Evolutionary conservation across 2,888 invertebrate genomes (phyloP).

Genomic region (Miltochrista miniata): DNA sequence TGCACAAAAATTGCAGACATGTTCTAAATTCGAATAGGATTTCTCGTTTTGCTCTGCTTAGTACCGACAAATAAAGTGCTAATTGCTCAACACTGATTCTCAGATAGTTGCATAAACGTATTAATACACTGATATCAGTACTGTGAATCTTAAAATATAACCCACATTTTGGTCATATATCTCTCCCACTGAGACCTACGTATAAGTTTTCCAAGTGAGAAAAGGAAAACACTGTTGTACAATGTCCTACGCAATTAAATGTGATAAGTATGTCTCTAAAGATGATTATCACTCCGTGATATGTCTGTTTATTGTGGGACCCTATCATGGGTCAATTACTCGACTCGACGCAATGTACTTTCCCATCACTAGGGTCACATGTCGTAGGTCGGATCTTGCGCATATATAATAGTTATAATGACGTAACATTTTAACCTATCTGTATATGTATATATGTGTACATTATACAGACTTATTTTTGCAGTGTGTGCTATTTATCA

Average conservation of each 20-base stretch:
- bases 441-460: conserved; percentile 3
- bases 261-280: too few species aligned
- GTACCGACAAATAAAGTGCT: background rate
- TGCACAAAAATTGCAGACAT: background rate
- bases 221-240: too few species aligned
- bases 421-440: conserved; percentile 60
- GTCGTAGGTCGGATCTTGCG: conserved; percentile 73
- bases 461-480: conserved; percentile 16
- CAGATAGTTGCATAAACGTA: background rate
- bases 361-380: conserved; percentile 60
- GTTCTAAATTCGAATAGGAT: background rate
- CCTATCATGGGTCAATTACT: conserved; percentile 6
- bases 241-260: too few species aligned
- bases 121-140: too few species aligned
- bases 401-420: conserved; percentile 48
- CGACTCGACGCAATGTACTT: background rate
- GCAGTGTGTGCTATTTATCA: too few species aligned
- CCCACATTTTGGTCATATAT: too few species aligned
- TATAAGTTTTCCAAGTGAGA: too few species aligned
- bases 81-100: background rate
- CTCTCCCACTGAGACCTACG: too few species aligned
- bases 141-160: too few species aligned
- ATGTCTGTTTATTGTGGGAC: too few species aligned
- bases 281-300: too few species aligned
- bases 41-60: background rate